Base-by-base conservation (phyloP, 2,888 invertebrate genomes). In the Tipula unca region DNA sequence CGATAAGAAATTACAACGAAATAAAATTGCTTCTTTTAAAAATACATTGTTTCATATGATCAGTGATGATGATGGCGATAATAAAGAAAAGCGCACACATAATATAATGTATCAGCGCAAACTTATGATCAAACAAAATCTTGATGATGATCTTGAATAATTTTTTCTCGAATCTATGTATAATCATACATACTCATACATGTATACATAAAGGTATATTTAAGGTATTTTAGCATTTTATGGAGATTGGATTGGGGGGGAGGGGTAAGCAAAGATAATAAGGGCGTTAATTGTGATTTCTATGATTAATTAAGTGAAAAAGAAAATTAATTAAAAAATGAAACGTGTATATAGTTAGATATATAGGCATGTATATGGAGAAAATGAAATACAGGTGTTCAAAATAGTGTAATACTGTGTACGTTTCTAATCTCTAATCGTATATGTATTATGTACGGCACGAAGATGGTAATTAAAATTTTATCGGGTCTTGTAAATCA, bases 261-360 rank as follows among this genome's bases (percentile, higher is more conserved):
- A 25, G 10, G 25, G 0, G 42, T 5, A 13, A 8, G n/a, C n/a
- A n/a, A 48, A 25, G 20, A 69, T 69, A 69, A 69, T 69, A 69
- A 69, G 69, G 69, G 69, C 69, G 69, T 69, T 25, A 20, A 69
- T 25, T 69, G 69, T 69, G 69, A 69, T 69, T 69, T 69, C 69
- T 69, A 69, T 69, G 69, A 69, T 69, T 69, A 69, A 69, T 69
- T 69, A 69, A 69, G 25, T 69, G 69, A 69, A 69, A 69, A 69
- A 69, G 69, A 69, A 69, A 69, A 69, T 69, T 69, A 69, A 69
- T 69, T 69, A 69, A 69, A n/a, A n/a, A 69, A 25, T 25, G 8
- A 69, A 20, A 69, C 25, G 25, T 69, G 25, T 2, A n/a, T n/a
- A n/a, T n/a, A n/a, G n/a, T n/a, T n/a, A n/a, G n/a, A n/a, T n/a